Percentiles rank a stretch among this genome's conserved stretches.
These are phyloP conservation scores for Xestia rhomboidea DNA, from an alignment of 2,888 invertebrate genomes.

Conservation along the genomic window DNA sequence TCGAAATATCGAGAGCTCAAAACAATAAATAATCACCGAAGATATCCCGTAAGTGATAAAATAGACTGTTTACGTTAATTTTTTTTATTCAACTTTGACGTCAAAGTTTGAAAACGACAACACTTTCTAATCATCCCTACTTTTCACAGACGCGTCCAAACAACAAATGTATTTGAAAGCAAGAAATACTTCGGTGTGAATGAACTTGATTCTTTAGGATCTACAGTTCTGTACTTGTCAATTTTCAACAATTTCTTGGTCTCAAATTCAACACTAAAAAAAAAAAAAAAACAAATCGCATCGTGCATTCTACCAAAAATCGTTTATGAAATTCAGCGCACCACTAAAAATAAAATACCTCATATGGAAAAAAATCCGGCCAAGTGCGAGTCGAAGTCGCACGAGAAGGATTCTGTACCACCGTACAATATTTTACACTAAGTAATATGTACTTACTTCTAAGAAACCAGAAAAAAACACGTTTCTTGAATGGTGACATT, in stretches of 20 bases:
- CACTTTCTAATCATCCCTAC: too few relatives aligned
- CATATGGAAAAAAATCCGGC: conserved; percentile 5
- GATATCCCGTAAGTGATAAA: too few relatives aligned
- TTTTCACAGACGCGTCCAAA: background rate
- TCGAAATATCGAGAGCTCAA: too few relatives aligned
- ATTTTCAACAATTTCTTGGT: too few relatives aligned
- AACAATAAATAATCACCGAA: too few relatives aligned
- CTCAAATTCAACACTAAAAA: conserved; percentile 4
- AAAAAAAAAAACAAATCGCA: background rate
- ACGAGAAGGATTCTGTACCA: background rate
- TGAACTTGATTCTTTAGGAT: background rate
- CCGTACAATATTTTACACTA: background rate
- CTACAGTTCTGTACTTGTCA: background rate
- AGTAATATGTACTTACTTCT: too few relatives aligned
- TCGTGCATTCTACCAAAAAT: background rate
- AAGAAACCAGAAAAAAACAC: too few relatives aligned
- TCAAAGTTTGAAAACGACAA: too few relatives aligned
- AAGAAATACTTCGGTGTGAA: background rate
- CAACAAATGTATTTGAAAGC: background rate
- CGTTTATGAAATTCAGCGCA: background rate
- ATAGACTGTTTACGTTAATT: too few relatives aligned
- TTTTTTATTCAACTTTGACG: too few relatives aligned
- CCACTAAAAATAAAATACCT: conserved; percentile 14
- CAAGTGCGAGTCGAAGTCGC: background rate
- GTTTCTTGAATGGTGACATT: too few relatives aligned